Evolutionary conservation across 2,888 invertebrate genomes (phyloP), one percentile per base, ranked within the genome.

Genomic region (Hololepta plana): DNA sequence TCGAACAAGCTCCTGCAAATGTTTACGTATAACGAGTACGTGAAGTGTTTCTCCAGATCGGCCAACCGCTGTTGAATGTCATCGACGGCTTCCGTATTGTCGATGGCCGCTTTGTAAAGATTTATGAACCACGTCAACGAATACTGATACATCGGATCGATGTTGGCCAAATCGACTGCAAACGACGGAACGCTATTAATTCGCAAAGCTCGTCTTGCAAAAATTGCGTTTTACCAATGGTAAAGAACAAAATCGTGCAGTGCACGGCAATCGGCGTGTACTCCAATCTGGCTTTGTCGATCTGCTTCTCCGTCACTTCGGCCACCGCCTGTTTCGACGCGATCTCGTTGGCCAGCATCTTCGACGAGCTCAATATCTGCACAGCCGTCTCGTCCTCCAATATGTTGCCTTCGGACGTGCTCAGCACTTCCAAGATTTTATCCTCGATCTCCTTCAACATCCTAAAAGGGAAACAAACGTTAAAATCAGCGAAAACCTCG

Each of bases 121-220:
- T 80, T 77, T 43, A 93, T 82, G 51, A 90, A 93, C 93, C 93
- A 95, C 2, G 69, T 69, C 40, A 95, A 59, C 0, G 91, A 91
- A 52, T 91, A 95, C 50, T 93, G 91, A 54, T 95, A 95, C 93
- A 93, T 93, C 2, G 91, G 90, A 57, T 95, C 91, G 37, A 95
- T 85, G 44, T 81, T 75, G 4, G 87, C 79, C 44, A 95, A 55
- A 31, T 87, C 81, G 31, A 73, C 81, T 77, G 46, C 24, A n/a
- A n/a, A n/a, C n/a, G n/a, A n/a, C n/a, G n/a, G n/a, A n/a, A n/a
- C n/a, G n/a, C n/a, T n/a, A n/a, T n/a, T n/a, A n/a, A n/a, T n/a
- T n/a, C n/a, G 4, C 13, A 12, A 20, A 12, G n/a, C n/a, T n/a
- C n/a, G n/a, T n/a, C n/a, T n/a, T n/a, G n/a, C n/a, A n/a, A n/a